phyloP scores from a whole-genome alignment of 2,797 vertebrate species.

The Microctenopoma steveboyesi region DNA sequence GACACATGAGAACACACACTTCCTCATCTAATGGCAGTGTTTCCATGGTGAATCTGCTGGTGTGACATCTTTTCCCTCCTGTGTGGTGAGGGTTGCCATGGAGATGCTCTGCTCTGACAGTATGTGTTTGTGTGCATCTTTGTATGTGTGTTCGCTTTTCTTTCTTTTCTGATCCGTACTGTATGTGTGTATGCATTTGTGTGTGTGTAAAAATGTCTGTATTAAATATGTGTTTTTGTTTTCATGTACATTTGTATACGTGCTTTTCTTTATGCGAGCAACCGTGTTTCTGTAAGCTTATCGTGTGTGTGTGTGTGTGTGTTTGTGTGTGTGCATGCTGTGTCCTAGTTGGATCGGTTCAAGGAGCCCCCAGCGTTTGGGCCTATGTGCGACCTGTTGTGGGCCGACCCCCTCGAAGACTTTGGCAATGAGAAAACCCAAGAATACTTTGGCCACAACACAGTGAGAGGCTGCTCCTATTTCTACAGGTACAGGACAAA shows the following conservation, averaged over 20 bases:
- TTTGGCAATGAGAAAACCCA: slow-evolving; percentile 88
- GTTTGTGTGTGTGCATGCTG: slow-evolving; percentile 38
- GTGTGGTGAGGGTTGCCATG: slow-evolving; percentile 78
- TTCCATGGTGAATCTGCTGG: slow-evolving; percentile 80
- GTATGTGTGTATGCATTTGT: slow-evolving; percentile 6
- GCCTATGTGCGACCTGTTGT: slow-evolving; percentile 87
- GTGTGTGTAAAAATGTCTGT: slow-evolving; percentile 1
- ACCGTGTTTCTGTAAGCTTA: slow-evolving; percentile 26
- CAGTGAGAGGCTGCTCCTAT: slow-evolving; percentile 86
- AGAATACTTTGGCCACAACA: slow-evolving; percentile 87
- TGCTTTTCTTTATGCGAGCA: neutral
- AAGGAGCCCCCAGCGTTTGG: slow-evolving; percentile 87
- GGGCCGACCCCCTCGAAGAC: slow-evolving; percentile 87
- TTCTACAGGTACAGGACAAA: slow-evolving; percentile 83
- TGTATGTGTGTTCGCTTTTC: slow-evolving; percentile 51
- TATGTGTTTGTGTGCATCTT: slow-evolving; percentile 59
- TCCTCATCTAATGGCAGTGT: slow-evolving; percentile 77
- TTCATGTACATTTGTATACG: neutral
- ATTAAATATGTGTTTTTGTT: neutral
- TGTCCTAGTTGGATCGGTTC: slow-evolving; percentile 85
- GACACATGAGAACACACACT: slow-evolving; percentile 61
- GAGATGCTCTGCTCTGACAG: slow-evolving; percentile 74
- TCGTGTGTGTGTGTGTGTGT: slow-evolving; percentile 25
- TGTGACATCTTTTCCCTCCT: slow-evolving; percentile 78
- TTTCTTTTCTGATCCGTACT: slow-evolving; percentile 38